Evolutionary conservation across 64 coral and sea anemone species (phyloP).

Genomic region (Dendronephthya gigantea): DNA sequence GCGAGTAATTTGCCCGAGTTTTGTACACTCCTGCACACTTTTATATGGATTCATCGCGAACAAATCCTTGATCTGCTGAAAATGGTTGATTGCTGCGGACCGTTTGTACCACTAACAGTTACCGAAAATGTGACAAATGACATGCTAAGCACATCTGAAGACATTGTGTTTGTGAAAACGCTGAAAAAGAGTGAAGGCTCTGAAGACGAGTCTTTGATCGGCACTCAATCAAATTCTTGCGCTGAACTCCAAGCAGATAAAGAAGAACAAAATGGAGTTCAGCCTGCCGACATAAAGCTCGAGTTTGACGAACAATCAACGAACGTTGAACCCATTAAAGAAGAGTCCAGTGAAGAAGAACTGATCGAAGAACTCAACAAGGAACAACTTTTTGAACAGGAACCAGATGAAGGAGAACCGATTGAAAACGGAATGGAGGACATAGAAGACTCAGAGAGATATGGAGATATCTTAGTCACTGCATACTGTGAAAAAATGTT

Average conservation of each 20-base stretch:
- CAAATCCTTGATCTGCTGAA: neutral
- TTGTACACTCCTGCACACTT: neutral
- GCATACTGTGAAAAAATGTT: conserved; percentile 9
- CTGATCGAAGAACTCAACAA: too few species aligned
- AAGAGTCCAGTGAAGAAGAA: too few species aligned
- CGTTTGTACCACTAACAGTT: neutral
- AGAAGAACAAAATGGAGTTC: neutral
- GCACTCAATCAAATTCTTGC: too few species aligned
- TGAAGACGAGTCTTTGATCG: too few species aligned
- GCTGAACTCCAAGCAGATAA: neutral
- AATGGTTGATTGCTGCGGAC: neutral
- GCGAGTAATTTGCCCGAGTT: neutral
- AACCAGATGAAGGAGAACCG: too few species aligned
- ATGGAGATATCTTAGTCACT: neutral
- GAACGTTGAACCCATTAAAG: too few species aligned
- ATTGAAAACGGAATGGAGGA: neutral
- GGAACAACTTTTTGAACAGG: neutral
- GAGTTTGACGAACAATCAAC: too few species aligned
- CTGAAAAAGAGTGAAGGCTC: too few species aligned
- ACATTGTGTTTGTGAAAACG: too few species aligned
- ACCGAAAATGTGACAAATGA: neutral
- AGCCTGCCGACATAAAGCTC: too few species aligned
- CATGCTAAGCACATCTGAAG: too few species aligned
- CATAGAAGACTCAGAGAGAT: neutral
- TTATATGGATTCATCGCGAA: neutral